phyloP scores from a whole-genome alignment of 2,797 vertebrate species.

The Sitta carolinensis region DNA sequence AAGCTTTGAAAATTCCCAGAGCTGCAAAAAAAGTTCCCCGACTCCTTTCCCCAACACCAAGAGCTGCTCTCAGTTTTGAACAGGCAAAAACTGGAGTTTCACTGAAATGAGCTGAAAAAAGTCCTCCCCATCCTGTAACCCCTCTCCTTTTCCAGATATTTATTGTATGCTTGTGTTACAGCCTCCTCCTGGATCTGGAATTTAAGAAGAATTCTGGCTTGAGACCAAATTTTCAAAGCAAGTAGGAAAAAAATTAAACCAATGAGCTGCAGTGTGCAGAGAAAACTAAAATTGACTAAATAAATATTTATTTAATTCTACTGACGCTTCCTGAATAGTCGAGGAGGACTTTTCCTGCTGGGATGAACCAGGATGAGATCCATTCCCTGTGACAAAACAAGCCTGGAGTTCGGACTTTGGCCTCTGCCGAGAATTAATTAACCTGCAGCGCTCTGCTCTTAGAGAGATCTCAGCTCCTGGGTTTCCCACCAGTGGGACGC shows the following conservation, averaged over 20 bases:
- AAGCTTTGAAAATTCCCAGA: neutral
- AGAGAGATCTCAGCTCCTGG: neutral
- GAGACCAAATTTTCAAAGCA: neutral
- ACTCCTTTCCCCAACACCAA: accelerated
- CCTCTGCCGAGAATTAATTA: neutral
- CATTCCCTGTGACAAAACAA: neutral
- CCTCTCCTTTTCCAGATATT: neutral
- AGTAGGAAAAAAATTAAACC: neutral
- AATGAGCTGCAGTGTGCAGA: accelerated
- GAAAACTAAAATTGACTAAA: neutral
- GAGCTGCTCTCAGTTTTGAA: neutral
- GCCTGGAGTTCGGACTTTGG: neutral
- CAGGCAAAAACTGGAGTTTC: neutral
- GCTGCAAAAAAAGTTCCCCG: neutral
- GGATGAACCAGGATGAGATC: neutral
- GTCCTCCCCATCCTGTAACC: accelerated
- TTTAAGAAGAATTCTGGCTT: neutral
- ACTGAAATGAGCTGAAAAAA: neutral
- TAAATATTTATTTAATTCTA: neutral
- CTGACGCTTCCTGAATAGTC: neutral
- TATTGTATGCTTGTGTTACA: neutral
- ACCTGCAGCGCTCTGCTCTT: accelerated
- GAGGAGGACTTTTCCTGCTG: neutral
- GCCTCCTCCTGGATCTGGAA: neutral
- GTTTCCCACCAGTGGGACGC: accelerated